Evolutionary conservation across 2,797 vertebrate genomes (phyloP).

Genomic region (Onychomys arenicola): DNA sequence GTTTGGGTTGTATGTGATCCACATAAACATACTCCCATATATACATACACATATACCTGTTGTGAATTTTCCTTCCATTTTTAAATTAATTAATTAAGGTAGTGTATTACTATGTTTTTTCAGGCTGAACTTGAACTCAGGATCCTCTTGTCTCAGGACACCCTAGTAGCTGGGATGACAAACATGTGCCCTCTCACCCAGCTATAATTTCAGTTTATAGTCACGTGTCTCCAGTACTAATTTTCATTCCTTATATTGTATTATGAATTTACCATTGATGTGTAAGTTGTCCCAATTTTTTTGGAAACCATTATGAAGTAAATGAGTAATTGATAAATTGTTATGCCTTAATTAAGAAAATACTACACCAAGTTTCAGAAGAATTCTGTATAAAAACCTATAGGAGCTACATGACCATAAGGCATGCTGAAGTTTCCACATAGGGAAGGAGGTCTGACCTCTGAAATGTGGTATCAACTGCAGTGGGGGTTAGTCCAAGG

Average conservation of each 20-base stretch:
- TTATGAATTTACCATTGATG: not conserved
- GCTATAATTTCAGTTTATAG: not conserved
- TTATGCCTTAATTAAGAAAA: conserved; percentile 14
- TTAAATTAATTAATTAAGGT: not conserved
- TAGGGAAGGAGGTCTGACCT: not conserved
- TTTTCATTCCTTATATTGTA: not conserved
- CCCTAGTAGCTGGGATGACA: not conserved
- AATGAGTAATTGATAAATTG: not conserved
- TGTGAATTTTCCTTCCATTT: not conserved
- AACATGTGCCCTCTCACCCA: not conserved
- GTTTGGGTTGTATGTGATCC: not conserved
- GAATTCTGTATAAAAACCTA: not conserved
- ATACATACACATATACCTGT: not conserved
- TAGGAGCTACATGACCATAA: not conserved
- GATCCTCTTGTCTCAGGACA: not conserved
- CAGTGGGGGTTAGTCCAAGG: not conserved
- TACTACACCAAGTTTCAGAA: not conserved
- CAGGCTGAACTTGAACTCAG: not conserved
- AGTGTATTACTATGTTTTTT: not conserved
- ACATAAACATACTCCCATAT: not conserved
- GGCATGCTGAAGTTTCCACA: not conserved
- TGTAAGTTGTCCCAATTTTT: not conserved
- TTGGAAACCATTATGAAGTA: not conserved
- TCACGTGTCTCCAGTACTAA: not conserved
- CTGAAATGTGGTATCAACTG: not conserved